Evolutionary conservation across 2,113 vertebrate species (phyloP), one percentile per base, ranked within the genome.

Genomic region (Cricetomys ansorgei): DNA sequence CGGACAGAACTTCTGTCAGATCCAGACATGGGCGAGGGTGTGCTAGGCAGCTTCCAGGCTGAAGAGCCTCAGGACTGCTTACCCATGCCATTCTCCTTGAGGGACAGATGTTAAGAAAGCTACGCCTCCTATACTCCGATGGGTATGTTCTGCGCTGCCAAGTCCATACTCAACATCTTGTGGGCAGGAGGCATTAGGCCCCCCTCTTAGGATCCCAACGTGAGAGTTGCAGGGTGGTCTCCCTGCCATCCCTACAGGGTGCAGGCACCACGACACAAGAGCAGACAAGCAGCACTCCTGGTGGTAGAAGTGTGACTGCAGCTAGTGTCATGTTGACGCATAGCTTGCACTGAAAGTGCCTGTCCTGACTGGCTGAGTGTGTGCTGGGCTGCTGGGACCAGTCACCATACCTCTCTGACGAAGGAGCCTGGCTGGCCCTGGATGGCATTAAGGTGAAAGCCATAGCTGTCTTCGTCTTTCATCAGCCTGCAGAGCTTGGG

Each of bases 391-490:
- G n/a, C 87, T 13, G n/a, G 91, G 86, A 77, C n/a, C 43, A 55
- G 59, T 53, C 10, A 37, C 62, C 92, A 72, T 99, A 99, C 99
- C 98, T 99, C 98, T 95, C 96, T 99, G 97, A 99, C 98, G 97
- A 99, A 99, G 37, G 99, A 98, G 89, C 99, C 99, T 48, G 96
- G 94, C 77, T 98, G 93, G 43, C 99, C 99, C 97, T 97, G 98
- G 92, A 99, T 98, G 67, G 99, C 98, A 25, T 99, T 99, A 76
- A 99, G 98, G 98, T 98, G 99, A 97, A 99, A 99, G 88, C 99
- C 99, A 64, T 98, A 99, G 89, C 99, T 99, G 3, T 75, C 96
- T 2, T 99, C 84, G 3, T 98, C 98, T 97, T 99, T 99, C 73
- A 98, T 96, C 97, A 99, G 98, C 48, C 94, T 98, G 96, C 99